These are phyloP conservation scores for Patella vulgata DNA, from an alignment of 1,140 invertebrate genomes.

Conservation along the genomic window DNA sequence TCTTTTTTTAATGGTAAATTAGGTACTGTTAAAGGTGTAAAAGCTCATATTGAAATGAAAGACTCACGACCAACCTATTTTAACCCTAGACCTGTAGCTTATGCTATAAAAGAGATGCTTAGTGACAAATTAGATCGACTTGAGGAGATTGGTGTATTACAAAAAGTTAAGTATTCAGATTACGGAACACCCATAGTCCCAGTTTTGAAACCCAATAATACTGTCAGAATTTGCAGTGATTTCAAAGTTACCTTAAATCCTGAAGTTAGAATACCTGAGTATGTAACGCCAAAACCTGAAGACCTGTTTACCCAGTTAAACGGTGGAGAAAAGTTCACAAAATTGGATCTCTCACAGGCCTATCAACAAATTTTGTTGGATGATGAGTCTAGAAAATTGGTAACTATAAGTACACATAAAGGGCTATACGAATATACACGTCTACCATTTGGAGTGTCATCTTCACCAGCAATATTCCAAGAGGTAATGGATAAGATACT, in stretches of 20 bases:
- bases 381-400: conserved; percentile 5
- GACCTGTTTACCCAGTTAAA: conserved; percentile 44
- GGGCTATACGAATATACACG: conserved; percentile 37
- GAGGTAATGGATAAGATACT: conserved; percentile 64
- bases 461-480: conserved; percentile 69
- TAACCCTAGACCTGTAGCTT: conserved; percentile 38
- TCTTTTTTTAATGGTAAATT: no score
- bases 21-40: no score
- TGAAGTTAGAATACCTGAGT: conserved; percentile 25
- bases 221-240: conserved; percentile 35
- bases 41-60: neutral
- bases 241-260: conserved; percentile 62
- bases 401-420: conserved; percentile 56
- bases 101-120: conserved; percentile 34
- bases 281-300: conserved; percentile 46
- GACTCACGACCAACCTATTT: conserved; percentile 7
- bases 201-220: neutral
- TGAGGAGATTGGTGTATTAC: conserved; percentile 27
- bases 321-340: conserved; percentile 47
- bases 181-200: conserved; percentile 44
- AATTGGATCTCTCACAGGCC: conserved; percentile 46
- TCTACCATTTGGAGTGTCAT: conserved; percentile 65
- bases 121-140: conserved; percentile 38
- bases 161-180: conserved; percentile 21
- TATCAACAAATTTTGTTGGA: conserved; percentile 40